Evolutionary conservation across 2,113 vertebrate species (phyloP), one percentile per base, ranked within the genome.

Genomic region (Semnopithecus entellus): DNA sequence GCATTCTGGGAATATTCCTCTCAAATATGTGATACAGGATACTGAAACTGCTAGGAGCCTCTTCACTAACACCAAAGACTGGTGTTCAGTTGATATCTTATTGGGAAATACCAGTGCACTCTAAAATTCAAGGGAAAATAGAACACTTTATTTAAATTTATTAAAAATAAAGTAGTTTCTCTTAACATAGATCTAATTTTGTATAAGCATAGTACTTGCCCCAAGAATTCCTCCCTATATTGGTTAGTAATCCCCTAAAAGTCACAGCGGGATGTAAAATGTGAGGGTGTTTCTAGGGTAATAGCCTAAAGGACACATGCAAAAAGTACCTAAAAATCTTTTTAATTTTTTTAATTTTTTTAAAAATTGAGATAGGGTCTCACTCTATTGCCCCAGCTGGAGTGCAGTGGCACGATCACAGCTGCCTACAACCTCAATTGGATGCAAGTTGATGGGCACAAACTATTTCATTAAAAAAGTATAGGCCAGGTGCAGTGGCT

Each of bases 21-120:
- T 99, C 30, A 99, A 99, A 95, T 99, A 99, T 0, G 99, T 99
- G 97, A 99, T 99, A 97, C 99, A 99, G 72, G 99, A 99, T 23
- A 99, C 99, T 0, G 99, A 99, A 82, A 99, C 99, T n/a, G 99
- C 99, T 95, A 99, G 97, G 3, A 99, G 99, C 96, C 99, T 99
- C 98, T 99, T 99, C 75, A 99, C 99, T 35, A 99, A 98, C 25
- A 99, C 95, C 91, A 99, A 81, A 5, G 99, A 99, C 45, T 99
- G 99, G 93, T 99, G 99, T 81, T 99, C 99, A 0, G 99, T 99
- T 52, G 98, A 35, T 40, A 99, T 99, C 95, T 99, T 98, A 93
- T 75, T 99, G 8, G 99, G 99, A 83, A 99, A 98, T 16, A 99
- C 95, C 96, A 99, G 98, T 10, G 98, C 95, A 30, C 98, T 98